These are phyloP conservation scores for Itoplectis maculator DNA, from an alignment of 2,888 invertebrate species.

Conservation along the genomic window DNA sequence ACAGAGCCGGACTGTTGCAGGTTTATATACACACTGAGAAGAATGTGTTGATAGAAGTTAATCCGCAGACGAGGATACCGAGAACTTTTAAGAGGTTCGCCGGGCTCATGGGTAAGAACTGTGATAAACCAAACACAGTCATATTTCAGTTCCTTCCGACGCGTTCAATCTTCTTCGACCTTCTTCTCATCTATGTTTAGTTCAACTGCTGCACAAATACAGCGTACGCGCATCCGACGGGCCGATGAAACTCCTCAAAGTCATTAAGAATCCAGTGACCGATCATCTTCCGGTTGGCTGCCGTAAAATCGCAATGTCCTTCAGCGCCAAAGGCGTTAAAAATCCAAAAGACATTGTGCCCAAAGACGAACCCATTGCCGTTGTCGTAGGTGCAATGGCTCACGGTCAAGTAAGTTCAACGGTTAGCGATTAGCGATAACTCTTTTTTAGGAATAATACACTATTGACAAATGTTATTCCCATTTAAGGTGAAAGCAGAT, in stretches of 20 bases:
- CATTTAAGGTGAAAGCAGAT: slow-evolving; percentile 88
- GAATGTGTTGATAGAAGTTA: slow-evolving; percentile 97
- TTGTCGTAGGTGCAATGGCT: slow-evolving; percentile 98
- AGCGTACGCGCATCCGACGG: slow-evolving; percentile 96
- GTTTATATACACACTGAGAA: slow-evolving; percentile 96
- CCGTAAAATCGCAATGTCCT: slow-evolving; percentile 95
- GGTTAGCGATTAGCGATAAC: not conserved
- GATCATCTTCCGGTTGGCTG: slow-evolving; percentile 98
- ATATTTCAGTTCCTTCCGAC: too few relatives aligned
- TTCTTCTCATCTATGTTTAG: slow-evolving; percentile 86
- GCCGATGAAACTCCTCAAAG: slow-evolving; percentile 95
- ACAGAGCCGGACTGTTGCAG: slow-evolving; percentile 97
- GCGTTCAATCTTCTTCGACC: too few relatives aligned
- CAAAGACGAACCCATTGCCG: slow-evolving; percentile 92
- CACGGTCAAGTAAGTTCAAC: slow-evolving; percentile 92
- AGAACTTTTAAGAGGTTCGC: slow-evolving; percentile 98
- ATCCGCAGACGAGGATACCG: slow-evolving; percentile 98
- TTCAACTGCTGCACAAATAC: slow-evolving; percentile 98
- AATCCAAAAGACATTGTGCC: slow-evolving; percentile 93
- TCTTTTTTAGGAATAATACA: not conserved
- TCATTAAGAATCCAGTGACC: slow-evolving; percentile 98
- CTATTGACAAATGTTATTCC: not conserved
- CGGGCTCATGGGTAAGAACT: slow-evolving; percentile 94
- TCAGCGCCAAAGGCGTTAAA: slow-evolving; percentile 90
- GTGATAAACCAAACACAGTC: not conserved